These are phyloP conservation scores for Umimayanthus chanpuru DNA, from an alignment of 92 coral and sea anemone species.

Conservation along the genomic window DNA sequence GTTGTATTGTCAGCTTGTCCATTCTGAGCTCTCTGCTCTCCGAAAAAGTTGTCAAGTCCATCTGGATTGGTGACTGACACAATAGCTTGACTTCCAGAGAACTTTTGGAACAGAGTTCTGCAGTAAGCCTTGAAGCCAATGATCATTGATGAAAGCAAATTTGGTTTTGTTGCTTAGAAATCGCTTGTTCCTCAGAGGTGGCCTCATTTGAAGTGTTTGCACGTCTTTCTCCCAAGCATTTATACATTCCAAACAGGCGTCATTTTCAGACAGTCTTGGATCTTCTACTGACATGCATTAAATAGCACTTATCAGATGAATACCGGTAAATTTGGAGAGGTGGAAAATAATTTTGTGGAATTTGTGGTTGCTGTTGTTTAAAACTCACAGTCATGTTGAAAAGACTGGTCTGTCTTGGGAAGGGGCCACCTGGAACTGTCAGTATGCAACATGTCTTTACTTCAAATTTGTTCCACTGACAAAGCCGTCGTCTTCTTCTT, in stretches of 20 bases:
- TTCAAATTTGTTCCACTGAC: no score
- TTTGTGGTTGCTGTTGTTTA: not conserved
- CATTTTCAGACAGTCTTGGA: constrained; percentile 39
- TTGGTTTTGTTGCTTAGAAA: constrained; percentile 46
- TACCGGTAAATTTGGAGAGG: no score
- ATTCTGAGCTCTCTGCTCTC: constrained; percentile 52
- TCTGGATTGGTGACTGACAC: constrained; percentile 39
- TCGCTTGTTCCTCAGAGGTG: constrained; percentile 23
- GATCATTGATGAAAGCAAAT: constrained; percentile 50
- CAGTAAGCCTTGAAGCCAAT: constrained; percentile 44
- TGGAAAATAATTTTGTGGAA: no score
- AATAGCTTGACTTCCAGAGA: no score
- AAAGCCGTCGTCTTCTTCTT: no score
- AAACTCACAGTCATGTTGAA: no score
- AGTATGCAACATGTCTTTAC: no score
- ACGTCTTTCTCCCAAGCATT: constrained; percentile 21
- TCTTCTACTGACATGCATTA: constrained; percentile 44
- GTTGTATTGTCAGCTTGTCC: constrained; percentile 63
- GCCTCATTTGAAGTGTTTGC: not conserved
- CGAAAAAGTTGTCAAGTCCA: constrained; percentile 54
- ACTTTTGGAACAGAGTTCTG: not conserved
- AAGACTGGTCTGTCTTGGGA: no score
- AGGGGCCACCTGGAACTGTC: no score
- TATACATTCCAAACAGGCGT: constrained; percentile 28
- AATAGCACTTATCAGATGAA: no score